A percentile compares a stretch with the other conserved stretches of the same genome.
These are phyloP conservation scores for Eulemur rufifrons DNA, from an alignment of 2,113 vertebrate species.

Conservation along the genomic window DNA sequence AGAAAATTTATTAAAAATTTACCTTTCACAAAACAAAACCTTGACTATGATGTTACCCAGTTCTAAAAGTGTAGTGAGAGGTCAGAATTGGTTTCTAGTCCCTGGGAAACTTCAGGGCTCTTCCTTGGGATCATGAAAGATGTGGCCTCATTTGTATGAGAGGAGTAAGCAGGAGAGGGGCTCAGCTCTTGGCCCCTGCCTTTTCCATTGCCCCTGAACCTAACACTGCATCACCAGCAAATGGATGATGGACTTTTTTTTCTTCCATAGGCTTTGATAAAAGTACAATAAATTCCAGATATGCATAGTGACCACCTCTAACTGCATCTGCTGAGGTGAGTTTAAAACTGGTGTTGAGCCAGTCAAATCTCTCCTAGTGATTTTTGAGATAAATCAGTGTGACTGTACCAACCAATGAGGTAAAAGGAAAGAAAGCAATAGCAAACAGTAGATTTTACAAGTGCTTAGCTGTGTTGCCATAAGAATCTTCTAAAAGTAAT, in stretches of 20 bases:
- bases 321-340: not conserved
- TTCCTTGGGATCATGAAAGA: not conserved
- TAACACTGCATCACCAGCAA: not conserved
- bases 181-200: not conserved
- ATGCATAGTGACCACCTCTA: not conserved
- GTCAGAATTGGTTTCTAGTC: not conserved
- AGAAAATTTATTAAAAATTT: not conserved
- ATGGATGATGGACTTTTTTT: not conserved
- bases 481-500: conserved; percentile 59
- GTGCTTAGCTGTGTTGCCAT: not conserved
- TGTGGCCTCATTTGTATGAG: fast-evolving
- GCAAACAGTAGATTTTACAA: not conserved
- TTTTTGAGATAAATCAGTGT: not conserved
- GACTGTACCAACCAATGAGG: not conserved
- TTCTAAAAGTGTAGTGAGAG: not conserved
- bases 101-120: not conserved
- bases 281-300: not conserved
- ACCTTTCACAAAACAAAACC: not conserved
- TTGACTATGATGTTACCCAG: not conserved
- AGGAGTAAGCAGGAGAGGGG: not conserved
- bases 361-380: not conserved
- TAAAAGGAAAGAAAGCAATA: not conserved
- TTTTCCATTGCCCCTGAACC: not conserved
- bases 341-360: not conserved
- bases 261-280: not conserved